These are phyloP conservation scores for Cylas formicarius DNA, from an alignment of 1,140 invertebrate species.

Conservation along the genomic window DNA sequence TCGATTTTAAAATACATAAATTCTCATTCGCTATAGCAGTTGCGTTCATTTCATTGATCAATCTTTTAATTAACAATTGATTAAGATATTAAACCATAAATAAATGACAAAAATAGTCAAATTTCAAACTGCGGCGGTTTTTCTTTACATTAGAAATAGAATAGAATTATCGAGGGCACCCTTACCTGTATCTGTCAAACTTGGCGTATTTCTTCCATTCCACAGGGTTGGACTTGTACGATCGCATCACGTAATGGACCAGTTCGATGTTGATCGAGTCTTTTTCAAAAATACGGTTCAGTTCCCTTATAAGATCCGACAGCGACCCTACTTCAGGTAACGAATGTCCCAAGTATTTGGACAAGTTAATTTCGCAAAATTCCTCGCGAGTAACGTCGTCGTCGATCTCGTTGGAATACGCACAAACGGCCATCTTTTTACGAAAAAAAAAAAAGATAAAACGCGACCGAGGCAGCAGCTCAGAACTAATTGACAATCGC, in stretches of 20 bases:
- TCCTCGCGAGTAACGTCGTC: no score
- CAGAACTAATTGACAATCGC: no score
- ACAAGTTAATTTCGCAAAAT: conserved; percentile 27
- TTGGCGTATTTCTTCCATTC: conserved; percentile 96
- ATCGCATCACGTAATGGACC: conserved; percentile 73
- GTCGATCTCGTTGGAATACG: conserved; percentile 15
- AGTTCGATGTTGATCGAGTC: conserved; percentile 83
- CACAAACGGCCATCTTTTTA: conserved; percentile 25
- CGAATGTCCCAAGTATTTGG: conserved; percentile 28
- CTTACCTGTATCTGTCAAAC: conserved; percentile 86
- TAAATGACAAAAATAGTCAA: no score
- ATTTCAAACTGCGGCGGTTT: not conserved
- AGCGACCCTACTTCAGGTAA: conserved; percentile 46
- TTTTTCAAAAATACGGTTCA: conserved; percentile 67
- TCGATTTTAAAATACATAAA: no score
- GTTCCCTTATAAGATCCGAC: conserved; percentile 63
- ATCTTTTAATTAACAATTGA: not conserved
- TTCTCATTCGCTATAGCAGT: no score
- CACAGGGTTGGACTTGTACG: conserved; percentile 78
- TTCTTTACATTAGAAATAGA: conserved; percentile 6
- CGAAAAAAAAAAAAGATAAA: not conserved
- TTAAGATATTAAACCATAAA: conserved; percentile 2
- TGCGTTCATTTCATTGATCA: no score
- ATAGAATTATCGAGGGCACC: no score
- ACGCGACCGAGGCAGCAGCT: no score